phyloP scores from a whole-genome alignment of 2,797 vertebrate genomes.

The Strix occidentalis region DNA sequence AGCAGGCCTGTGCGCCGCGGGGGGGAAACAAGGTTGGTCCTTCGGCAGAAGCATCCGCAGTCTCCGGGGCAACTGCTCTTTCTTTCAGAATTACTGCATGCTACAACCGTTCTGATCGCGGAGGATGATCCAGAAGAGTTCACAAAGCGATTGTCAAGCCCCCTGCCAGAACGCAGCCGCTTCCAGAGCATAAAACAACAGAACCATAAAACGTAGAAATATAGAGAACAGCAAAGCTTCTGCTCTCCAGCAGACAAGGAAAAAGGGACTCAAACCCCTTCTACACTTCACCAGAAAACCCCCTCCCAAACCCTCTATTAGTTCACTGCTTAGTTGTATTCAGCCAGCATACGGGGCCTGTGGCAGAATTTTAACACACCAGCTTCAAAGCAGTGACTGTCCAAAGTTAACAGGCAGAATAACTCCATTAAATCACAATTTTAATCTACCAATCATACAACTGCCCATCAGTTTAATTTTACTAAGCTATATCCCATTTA shows the following conservation, averaged over 20 bases:
- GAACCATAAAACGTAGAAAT: neutral
- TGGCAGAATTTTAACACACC: neutral
- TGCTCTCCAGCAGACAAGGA: too few relatives aligned
- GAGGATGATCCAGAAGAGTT: too few relatives aligned
- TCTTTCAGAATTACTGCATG: too few relatives aligned
- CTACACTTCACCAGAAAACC: accelerated
- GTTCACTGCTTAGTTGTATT: accelerated
- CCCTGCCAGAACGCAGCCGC: accelerated
- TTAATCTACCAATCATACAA: neutral
- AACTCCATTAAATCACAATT: neutral
- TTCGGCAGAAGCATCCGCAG: too few relatives aligned
- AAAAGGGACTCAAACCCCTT: neutral
- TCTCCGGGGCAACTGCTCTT: too few relatives aligned
- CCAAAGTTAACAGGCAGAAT: neutral
- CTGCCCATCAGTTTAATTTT: neutral
- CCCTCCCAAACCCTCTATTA: accelerated
- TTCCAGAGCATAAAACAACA: neutral
- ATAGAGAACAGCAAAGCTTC: neutral
- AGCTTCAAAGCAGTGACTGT: neutral
- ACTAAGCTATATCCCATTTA: neutral
- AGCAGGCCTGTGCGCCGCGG: too few relatives aligned
- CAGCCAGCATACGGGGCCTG: accelerated
- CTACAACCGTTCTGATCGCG: too few relatives aligned
- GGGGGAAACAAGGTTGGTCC: too few relatives aligned
- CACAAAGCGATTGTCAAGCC: accelerated